Conservation (phyloP, 2,797 vertebrate species). For the Tapera naevia region DNA sequence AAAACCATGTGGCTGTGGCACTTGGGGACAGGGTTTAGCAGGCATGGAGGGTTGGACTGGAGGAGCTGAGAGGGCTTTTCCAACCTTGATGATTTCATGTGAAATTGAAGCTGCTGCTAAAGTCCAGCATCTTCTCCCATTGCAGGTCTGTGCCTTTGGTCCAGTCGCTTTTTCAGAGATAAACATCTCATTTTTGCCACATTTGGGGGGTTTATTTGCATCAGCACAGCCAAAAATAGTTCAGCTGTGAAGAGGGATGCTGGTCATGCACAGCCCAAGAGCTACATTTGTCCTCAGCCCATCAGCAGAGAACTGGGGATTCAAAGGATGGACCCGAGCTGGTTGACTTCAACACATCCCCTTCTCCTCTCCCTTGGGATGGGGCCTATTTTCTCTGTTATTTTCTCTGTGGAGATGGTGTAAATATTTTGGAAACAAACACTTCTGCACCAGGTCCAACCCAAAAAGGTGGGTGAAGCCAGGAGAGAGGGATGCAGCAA, state of each 20-base stretch:
- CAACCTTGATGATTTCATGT: no score
- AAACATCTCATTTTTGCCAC: neutral
- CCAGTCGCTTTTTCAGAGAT: neutral
- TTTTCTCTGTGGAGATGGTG: neutral
- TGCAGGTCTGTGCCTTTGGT: neutral
- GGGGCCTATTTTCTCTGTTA: neutral
- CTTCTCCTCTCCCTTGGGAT: neutral
- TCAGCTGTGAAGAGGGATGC: neutral
- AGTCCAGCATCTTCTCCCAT: neutral
- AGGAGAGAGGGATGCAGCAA: neutral
- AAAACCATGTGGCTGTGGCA: no score
- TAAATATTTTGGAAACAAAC: neutral
- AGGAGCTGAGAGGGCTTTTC: no score
- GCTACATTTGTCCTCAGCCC: neutral
- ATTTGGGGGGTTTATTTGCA: rapidly evolving
- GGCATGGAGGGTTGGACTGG: no score
- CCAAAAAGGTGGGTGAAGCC: neutral
- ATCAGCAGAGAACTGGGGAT: rapidly evolving
- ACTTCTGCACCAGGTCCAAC: neutral
- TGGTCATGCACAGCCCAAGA: rapidly evolving
- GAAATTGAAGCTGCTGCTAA: no score
- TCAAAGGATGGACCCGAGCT: neutral
- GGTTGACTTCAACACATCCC: neutral
- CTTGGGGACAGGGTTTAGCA: no score
- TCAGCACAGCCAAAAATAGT: rapidly evolving